Base-by-base conservation (phyloP, 2,888 invertebrate species). In the Cloeon dipterum region DNA sequence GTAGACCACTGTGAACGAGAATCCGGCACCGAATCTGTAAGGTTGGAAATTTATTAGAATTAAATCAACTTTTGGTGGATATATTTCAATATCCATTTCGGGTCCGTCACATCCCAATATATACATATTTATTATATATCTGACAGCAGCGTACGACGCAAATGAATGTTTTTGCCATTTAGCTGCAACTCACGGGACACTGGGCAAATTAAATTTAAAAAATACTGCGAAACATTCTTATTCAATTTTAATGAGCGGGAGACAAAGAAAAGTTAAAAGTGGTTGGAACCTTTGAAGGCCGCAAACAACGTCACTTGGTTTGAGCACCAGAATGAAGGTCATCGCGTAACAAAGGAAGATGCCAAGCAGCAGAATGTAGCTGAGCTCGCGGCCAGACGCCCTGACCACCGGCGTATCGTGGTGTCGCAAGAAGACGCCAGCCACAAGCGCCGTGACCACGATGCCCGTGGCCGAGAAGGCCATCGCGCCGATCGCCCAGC, bases 391-490 rank as follows among this genome's bases (percentile, higher is more conserved):
- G 25, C 93, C 93, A 13, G 89, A 86, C 25, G 94, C 91, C 45
- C 93, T 73, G n/a, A 98, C 96, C 35, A 96, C 85, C 0, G 96
- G 93, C 0, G 96, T 96, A 46, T 85, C 76, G 57, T 91, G 83
- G 61, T 85, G 75, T 14, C 72, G 68, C 36, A 79, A 59, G 63
- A 89, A 89, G 16, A 89, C 77, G 5, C 74, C 68, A 38, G 72
- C 68, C 4, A 85, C 77, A 53, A 77, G 76, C 7, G 62, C 43
- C 2, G 70, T 89, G 41, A 85, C 66, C 37, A 85, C 56, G 44
- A 88, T 79, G 13, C 94, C 93, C 1, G 76, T 69, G 7, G 79
- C 71, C 21, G 86, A 81, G 52, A 89, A 74, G 8, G 78, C 70
- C 81, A 91, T 85, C 10, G 89, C 89, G 0, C 83, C 88, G 41